Evolutionary conservation across 2,888 invertebrate species (phyloP), one percentile per base, ranked within the genome.

Genomic region (Ellobium chinense): DNA sequence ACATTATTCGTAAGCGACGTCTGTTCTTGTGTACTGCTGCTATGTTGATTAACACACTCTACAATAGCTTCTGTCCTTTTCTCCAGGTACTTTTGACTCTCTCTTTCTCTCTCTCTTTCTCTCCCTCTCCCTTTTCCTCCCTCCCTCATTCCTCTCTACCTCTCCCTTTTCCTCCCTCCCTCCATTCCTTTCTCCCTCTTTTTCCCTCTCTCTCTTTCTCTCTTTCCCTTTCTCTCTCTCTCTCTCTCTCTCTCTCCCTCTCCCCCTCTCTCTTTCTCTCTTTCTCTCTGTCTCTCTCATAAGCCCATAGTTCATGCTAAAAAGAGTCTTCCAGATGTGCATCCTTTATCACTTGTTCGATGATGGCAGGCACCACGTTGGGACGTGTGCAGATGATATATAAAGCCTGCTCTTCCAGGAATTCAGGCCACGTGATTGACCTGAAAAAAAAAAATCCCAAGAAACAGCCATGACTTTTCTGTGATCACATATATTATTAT

Each of bases 341-440:
- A 12, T 24, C 46, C 9, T 54, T 21, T 2, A 70, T n/a, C 24
- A 54, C 54, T 21, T 27, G 9, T 54, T 70, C 70, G 21, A 70
- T 39, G 54, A 12, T 27, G 2, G 24, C 9, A 27, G 70, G 24
- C 18, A 36, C 73, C n/a, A 82, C 72, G 73, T 85, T 85, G 14
- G 85, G 85, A 21, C 85, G 76, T 24, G 83, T 79, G 69, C 82
- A 82, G 34, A 85, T 60, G 37, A 85, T 69, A 69, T 85, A 84
- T 63, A 85, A 75, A 21, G 83, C 81, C 58, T 84, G 84, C 31
- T 83, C 80, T 4, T 77, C 39, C 63, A 82, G 76, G 69, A 83
- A 85, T 21, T 81, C 78, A 5, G 83, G 74, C 85, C 85, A 85
- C 27, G 80, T 79, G 46, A 85, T 62, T 5, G 76, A 72, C 21